phyloP scores from a whole-genome alignment of 1,140 invertebrate species.

The Arion vulgaris region DNA sequence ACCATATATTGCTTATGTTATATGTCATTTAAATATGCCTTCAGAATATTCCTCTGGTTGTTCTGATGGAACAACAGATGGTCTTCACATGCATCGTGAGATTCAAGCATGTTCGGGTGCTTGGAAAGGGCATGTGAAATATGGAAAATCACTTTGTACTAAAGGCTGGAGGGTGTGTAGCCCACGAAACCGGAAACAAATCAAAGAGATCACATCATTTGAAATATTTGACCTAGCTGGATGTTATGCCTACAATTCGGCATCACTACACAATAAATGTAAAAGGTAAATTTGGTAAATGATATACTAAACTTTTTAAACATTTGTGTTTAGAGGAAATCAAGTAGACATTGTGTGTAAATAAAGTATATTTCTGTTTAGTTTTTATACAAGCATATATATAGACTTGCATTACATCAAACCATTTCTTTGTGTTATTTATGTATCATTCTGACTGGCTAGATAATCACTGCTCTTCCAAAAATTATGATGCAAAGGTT shows the following conservation, averaged over 20 bases:
- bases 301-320: too few species aligned
- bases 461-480: too few species aligned
- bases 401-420: too few species aligned
- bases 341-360: too few species aligned
- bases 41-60: constrained; percentile 64
- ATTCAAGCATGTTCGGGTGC: constrained; percentile 62
- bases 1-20: too few species aligned
- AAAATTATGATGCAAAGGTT: too few species aligned
- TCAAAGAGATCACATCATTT: constrained; percentile 57
- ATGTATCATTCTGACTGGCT: too few species aligned
- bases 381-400: too few species aligned
- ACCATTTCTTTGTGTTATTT: too few species aligned
- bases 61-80: constrained; percentile 58
- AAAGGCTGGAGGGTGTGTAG: constrained; percentile 64
- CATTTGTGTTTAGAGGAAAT: too few species aligned
- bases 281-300: constrained; percentile 54
- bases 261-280: constrained; percentile 56
- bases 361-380: too few species aligned
- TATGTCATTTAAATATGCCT: too few species aligned
- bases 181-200: constrained; percentile 50
- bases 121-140: constrained; percentile 66
- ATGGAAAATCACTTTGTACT: constrained; percentile 56
- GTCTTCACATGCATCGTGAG: constrained; percentile 53
- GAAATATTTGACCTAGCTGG: constrained; percentile 61
- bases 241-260: constrained; percentile 68